These are phyloP conservation scores for Reticulitermes lucifugus DNA, from an alignment of 2,888 invertebrate species.

Conservation along the genomic window DNA sequence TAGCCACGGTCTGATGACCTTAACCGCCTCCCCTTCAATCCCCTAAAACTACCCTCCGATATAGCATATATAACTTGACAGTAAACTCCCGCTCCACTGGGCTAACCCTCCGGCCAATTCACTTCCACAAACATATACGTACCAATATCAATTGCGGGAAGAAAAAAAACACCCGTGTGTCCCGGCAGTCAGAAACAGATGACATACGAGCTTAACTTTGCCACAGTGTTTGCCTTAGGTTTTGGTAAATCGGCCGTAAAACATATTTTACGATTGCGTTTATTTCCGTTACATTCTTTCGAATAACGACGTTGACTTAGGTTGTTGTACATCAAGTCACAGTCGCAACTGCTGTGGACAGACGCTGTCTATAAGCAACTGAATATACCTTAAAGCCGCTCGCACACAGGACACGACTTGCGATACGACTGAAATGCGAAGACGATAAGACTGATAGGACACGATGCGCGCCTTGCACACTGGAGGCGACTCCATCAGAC, in stretches of 20 bases:
- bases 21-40: background rate
- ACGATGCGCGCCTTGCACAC: no score
- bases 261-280: constrained; percentile 38
- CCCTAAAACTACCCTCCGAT: background rate
- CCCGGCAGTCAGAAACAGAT: constrained; percentile 41
- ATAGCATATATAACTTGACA: constrained; percentile 25
- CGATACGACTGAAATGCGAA: no score
- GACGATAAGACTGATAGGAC: no score
- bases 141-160: constrained; percentile 40
- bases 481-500: no score
- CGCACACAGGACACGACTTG: no score
- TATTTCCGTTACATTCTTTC: constrained; percentile 41
- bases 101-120: constrained; percentile 29
- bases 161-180: background rate
- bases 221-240: constrained; percentile 39
- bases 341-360: background rate
- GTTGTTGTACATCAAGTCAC: background rate
- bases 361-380: background rate
- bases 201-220: constrained; percentile 33
- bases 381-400: no score
- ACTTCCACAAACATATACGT: constrained; percentile 36
- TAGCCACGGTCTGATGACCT: constrained; percentile 26
- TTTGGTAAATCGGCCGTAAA: constrained; percentile 41
- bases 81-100: background rate
- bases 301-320: background rate